Evolutionary conservation across 1,140 invertebrate genomes (phyloP).

Genomic region (Bombus balteatus): DNA sequence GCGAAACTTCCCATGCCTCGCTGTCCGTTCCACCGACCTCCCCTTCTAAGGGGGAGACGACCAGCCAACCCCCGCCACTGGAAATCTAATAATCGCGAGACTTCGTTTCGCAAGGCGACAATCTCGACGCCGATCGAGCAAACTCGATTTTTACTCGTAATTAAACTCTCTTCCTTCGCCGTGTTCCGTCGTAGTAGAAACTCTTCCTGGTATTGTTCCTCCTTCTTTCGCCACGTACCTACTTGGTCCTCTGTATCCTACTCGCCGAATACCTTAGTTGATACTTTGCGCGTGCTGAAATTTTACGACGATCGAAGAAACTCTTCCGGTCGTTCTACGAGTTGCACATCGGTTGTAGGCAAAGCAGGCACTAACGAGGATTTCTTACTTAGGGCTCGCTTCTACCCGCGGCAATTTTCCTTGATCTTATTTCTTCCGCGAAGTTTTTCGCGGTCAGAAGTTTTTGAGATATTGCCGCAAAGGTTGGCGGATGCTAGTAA

Average conservation of each 20-base stretch:
- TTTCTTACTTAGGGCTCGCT: conserved; percentile 5
- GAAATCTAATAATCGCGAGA: conserved; percentile 69
- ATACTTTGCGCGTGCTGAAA: neutral
- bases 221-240: neutral
- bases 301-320: neutral
- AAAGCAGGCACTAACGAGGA: conserved; percentile 25
- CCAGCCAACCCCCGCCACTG: conserved; percentile 26
- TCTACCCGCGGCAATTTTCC: neutral
- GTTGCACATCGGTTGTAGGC: neutral
- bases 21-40: conserved; percentile 25
- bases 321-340: neutral
- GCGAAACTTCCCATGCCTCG: conserved; percentile 47
- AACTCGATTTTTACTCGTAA: conserved; percentile 69
- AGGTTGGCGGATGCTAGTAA: neutral
- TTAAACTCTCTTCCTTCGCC: conserved; percentile 57
- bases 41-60: conserved; percentile 10
- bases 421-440: neutral
- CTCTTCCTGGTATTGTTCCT: neutral
- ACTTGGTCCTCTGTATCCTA: neutral
- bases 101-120: conserved; percentile 65
- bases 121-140: conserved; percentile 64
- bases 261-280: neutral
- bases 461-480: conserved; percentile 12
- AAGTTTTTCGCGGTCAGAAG: conserved; percentile 21
- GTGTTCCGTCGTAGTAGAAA: neutral